Percentiles rank a stretch among this genome's conserved stretches.
Conservation (phyloP, 1,140 invertebrate species). For the Drosophila arizonae region DNA sequence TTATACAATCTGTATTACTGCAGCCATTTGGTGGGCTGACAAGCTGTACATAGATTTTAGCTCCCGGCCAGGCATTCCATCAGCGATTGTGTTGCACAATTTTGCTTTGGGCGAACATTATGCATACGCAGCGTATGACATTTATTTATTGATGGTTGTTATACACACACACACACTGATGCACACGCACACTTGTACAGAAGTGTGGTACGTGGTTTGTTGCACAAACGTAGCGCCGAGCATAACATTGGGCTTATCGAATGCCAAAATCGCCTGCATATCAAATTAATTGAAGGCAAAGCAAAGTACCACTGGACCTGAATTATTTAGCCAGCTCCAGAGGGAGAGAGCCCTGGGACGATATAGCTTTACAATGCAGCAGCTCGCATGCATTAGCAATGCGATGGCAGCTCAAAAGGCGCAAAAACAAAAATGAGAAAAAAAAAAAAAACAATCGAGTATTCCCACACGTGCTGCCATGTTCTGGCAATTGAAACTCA, state of each 20-base stretch:
- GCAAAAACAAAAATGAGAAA: conserved; percentile 32
- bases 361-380: not conserved
- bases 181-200: not conserved
- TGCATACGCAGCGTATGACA: conserved; percentile 52
- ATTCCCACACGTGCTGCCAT: conserved; percentile 75
- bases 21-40: conserved; percentile 14
- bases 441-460: conserved; percentile 56
- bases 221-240: conserved; percentile 11
- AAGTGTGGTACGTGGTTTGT: conserved; percentile 13
- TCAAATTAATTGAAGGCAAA: conserved; percentile 61
- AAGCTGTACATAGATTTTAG: conserved; percentile 14
- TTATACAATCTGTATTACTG: conserved; percentile 30
- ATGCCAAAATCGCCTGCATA: conserved; percentile 44
- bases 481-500: conserved; percentile 79
- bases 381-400: conserved; percentile 65
- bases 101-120: conserved; percentile 16
- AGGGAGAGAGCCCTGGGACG: not conserved
- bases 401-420: conserved; percentile 42
- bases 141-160: conserved; percentile 13
- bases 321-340: conserved; percentile 66
- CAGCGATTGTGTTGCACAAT: not conserved
- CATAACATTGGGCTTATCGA: conserved; percentile 28
- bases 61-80: not conserved
- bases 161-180: not conserved
- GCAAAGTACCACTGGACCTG: conserved; percentile 33